Evolutionary conservation across 2,888 invertebrate species (phyloP).

Genomic region (Lacanobia oleracea): DNA sequence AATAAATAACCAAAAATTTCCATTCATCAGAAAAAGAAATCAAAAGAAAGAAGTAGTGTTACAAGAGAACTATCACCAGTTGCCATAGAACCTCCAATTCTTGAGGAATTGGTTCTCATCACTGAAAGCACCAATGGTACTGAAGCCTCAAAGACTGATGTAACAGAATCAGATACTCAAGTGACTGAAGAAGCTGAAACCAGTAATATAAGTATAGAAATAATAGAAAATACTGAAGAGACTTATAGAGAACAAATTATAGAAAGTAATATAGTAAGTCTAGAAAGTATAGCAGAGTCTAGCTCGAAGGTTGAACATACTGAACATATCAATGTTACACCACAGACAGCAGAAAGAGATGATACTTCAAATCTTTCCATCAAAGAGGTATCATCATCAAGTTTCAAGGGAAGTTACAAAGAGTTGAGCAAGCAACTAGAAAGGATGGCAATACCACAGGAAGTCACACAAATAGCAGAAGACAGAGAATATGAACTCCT

Average conservation of each 20-base stretch:
- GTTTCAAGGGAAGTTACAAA: conserved; percentile 60
- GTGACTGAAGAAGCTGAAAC: conserved; percentile 24
- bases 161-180: conserved; percentile 19
- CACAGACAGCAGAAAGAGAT: not conserved
- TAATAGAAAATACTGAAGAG: conserved; percentile 27
- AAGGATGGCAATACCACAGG: conserved; percentile 64
- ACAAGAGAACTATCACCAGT: conserved; percentile 33
- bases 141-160: conserved; percentile 26
- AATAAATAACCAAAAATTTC: not conserved
- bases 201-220: conserved; percentile 34
- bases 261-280: conserved; percentile 15
- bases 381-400: conserved; percentile 6
- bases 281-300: conserved; percentile 15
- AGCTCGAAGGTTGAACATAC: not conserved
- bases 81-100: conserved; percentile 16
- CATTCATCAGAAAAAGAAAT: conserved; percentile 81
- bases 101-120: conserved; percentile 43
- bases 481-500: conserved; percentile 62
- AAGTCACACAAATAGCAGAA: conserved; percentile 49
- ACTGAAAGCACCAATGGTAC: conserved; percentile 13
- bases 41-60: conserved; percentile 68
- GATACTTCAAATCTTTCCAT: not conserved
- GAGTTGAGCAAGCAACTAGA: conserved; percentile 70
- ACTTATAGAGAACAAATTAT: conserved; percentile 25
- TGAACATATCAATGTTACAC: conserved; percentile 26